Evolutionary conservation across 2,113 vertebrate species (phyloP).

Genomic region (Alouatta palliata): DNA sequence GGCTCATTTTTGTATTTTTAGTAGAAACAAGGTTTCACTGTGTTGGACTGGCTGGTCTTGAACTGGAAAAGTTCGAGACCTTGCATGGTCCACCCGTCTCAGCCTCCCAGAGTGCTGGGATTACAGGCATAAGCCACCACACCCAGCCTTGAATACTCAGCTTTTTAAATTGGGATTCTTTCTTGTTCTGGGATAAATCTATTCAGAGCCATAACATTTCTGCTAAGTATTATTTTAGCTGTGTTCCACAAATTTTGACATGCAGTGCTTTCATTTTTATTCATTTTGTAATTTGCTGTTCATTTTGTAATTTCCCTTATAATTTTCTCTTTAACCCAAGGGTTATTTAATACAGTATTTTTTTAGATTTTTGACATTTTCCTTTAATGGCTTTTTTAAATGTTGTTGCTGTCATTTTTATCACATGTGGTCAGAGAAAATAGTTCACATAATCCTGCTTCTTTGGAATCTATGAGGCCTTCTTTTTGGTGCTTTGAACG

Average conservation of each 20-base stretch:
- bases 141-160: neutral
- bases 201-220: neutral
- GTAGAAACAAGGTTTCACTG: no score
- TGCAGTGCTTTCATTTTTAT: slow-evolving; percentile 55
- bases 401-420: neutral
- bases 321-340: slow-evolving; percentile 36
- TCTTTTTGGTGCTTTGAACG: neutral
- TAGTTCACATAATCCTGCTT: neutral
- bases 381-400: neutral
- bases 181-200: slow-evolving; percentile 9
- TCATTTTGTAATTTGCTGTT: slow-evolving; percentile 41
- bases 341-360: neutral
- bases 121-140: no score
- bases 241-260: slow-evolving; percentile 8
- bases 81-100: no score
- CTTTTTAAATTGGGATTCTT: slow-evolving; percentile 6
- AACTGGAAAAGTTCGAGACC: no score
- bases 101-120: no score
- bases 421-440: neutral
- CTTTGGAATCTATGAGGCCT: neutral
- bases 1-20: no score
- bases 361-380: slow-evolving; percentile 41
- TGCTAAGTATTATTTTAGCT: neutral
- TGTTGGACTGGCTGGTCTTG: no score
- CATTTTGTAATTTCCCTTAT: slow-evolving; percentile 23